These are phyloP conservation scores for Elaeidobius kamerunicus DNA, from an alignment of 2,888 invertebrate genomes.

Conservation along the genomic window DNA sequence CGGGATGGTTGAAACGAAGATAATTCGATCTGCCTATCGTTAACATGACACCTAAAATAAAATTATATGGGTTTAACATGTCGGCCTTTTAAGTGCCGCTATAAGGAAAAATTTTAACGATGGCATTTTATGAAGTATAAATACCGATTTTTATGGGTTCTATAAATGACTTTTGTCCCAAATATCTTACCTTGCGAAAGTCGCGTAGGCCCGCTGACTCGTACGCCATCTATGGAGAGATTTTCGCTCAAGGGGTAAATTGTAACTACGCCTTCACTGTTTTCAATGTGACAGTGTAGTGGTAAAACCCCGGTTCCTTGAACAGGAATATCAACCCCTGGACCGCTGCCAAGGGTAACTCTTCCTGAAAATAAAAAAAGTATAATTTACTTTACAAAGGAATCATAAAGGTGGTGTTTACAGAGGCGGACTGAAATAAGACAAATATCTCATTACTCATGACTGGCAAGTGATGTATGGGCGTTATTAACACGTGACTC, in stretches of 20 bases:
- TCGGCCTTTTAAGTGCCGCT: too few species aligned
- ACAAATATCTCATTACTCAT: too few species aligned
- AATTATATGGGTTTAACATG: too few species aligned
- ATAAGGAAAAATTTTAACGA: too few species aligned
- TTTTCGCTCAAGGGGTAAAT: slow-evolving; percentile 64
- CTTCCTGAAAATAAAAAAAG: slow-evolving; percentile 61
- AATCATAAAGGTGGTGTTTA: too few species aligned
- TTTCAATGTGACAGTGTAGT: slow-evolving; percentile 85
- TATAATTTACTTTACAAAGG: too few species aligned
- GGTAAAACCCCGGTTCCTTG: slow-evolving; percentile 83
- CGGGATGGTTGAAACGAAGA: slow-evolving; percentile 90
- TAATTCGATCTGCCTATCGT: slow-evolving; percentile 89
- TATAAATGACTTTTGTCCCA: background rate
- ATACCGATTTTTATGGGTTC: too few species aligned
- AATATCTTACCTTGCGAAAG: slow-evolving; percentile 74
- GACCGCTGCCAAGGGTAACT: slow-evolving; percentile 75
- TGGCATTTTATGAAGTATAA: too few species aligned
- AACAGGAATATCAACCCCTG: slow-evolving; percentile 78
- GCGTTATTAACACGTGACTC: background rate
- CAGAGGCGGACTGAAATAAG: too few species aligned
- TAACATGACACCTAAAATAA: slow-evolving; percentile 83
- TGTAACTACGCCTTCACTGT: slow-evolving; percentile 80
- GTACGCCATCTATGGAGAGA: slow-evolving; percentile 67
- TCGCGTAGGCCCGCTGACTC: slow-evolving; percentile 68
- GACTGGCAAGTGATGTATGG: too few species aligned